A percentile compares a stretch with the other conserved stretches of the same genome.
These are phyloP conservation scores for Gambelia wislizenii DNA, from an alignment of 2,797 vertebrate species.

Conservation along the genomic window DNA sequence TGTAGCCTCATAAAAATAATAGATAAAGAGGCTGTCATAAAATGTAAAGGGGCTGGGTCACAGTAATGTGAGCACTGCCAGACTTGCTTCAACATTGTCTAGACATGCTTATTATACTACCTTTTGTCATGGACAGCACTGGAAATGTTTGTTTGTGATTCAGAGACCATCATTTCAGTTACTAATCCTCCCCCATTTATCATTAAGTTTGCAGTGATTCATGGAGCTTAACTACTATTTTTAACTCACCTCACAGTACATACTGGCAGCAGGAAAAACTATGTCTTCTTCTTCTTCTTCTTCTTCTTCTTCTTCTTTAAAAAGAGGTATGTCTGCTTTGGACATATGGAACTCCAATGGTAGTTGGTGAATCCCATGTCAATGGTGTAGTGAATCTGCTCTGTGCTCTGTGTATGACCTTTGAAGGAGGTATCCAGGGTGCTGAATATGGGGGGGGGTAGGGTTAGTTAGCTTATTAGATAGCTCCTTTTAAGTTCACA, in stretches of 20 bases:
- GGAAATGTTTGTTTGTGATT: conserved; percentile 47
- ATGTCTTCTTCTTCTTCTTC: conserved; percentile 2
- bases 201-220: conserved; percentile 43
- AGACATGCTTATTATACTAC: conserved; percentile 40
- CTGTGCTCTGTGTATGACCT: too few species aligned
- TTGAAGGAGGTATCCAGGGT: too few species aligned
- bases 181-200: conserved; percentile 40
- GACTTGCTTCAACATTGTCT: conserved; percentile 34
- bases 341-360: too few species aligned
- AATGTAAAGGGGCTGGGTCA: neutral
- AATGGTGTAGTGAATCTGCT: too few species aligned
- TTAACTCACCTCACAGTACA: conserved; percentile 11
- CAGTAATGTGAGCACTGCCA: neutral
- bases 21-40: neutral
- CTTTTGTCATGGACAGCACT: neutral
- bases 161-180: conserved; percentile 41
- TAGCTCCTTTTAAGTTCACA: too few species aligned
- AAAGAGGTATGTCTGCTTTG: neutral
- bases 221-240: conserved; percentile 21
- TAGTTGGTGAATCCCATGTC: too few species aligned
- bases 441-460: too few species aligned
- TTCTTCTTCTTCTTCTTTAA: conserved; percentile 9
- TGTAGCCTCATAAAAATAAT: neutral
- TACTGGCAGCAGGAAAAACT: conserved; percentile 20
- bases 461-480: too few species aligned